Percentiles rank a stretch among this genome's conserved stretches.
These are phyloP conservation scores for Mallotus villosus DNA, from an alignment of 2,797 vertebrate species.

Conservation along the genomic window DNA sequence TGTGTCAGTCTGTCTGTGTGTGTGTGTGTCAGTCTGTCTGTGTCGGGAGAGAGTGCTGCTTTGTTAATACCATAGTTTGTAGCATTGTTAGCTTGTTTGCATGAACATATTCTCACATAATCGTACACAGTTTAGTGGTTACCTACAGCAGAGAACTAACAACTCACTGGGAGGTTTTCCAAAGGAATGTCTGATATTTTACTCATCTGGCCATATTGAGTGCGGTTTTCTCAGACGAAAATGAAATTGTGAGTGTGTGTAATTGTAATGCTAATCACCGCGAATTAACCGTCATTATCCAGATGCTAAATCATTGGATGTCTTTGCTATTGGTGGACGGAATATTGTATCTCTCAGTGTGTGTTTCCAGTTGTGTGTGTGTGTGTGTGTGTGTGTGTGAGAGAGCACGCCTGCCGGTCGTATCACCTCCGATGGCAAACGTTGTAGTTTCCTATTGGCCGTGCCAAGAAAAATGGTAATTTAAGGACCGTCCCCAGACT, in stretches of 20 bases:
- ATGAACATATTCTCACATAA: not conserved
- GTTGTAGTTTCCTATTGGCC: constrained; percentile 31
- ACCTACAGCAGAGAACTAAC: no score
- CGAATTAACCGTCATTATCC: not conserved
- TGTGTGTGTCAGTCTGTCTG: not conserved
- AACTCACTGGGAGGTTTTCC: no score
- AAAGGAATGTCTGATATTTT: not conserved
- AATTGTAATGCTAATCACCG: not conserved
- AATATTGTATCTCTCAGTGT: not conserved
- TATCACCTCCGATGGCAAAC: constrained; percentile 32
- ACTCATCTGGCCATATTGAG: not conserved
- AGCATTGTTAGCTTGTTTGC: not conserved
- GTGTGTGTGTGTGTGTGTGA: constrained; percentile 8
- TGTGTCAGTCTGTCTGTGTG: not conserved
- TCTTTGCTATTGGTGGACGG: not conserved
- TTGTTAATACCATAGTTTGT: not conserved
- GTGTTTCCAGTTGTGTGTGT: not conserved
- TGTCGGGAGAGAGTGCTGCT: not conserved
- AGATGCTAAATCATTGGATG: not conserved
- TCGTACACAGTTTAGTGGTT: no score
- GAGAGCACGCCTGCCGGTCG: constrained; percentile 25
- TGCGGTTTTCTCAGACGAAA: not conserved
- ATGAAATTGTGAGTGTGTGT: not conserved
- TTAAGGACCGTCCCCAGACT: constrained; percentile 41
- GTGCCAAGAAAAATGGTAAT: constrained; percentile 56